Percentiles rank a stretch among this genome's conserved stretches.
These are phyloP conservation scores for Seriola rivoliana DNA, from an alignment of 2,113 vertebrate genomes.

Conservation along the genomic window DNA sequence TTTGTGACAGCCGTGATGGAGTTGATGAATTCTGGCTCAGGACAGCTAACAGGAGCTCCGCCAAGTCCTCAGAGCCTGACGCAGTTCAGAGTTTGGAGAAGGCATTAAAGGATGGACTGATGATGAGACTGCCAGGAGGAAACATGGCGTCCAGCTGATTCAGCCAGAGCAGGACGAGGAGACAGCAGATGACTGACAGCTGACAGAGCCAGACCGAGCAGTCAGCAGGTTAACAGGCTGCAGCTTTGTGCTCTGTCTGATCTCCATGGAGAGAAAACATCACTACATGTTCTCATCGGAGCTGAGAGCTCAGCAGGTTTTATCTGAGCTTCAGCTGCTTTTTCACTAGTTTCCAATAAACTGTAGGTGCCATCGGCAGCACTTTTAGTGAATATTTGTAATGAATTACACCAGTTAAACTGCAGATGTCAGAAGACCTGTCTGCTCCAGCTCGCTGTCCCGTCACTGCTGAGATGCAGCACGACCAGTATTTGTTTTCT, in stretches of 20 bases:
- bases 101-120: constrained; percentile 15
- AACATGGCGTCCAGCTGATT: constrained; percentile 46
- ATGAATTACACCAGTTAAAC: neutral
- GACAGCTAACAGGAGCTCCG: neutral
- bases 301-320: constrained; percentile 50
- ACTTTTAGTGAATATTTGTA: neutral
- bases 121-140: neutral
- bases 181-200: constrained; percentile 45
- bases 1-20: neutral
- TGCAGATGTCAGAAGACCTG: neutral
- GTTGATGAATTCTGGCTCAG: constrained; percentile 5
- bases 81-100: constrained; percentile 8
- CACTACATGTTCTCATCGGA: neutral
- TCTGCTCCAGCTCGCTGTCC: neutral
- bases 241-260: neutral
- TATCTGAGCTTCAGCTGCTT: constrained; percentile 25
- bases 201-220: neutral
- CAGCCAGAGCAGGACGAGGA: neutral
- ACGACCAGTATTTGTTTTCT: neutral
- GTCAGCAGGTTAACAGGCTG: constrained; percentile 24
- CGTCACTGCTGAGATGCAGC: neutral
- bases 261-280: constrained; percentile 18
- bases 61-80: neutral
- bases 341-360: constrained; percentile 19
- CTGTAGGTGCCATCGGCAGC: neutral